These are phyloP conservation scores for Peromyscus leucopus DNA, from an alignment of 2,113 vertebrate species.

Conservation along the genomic window DNA sequence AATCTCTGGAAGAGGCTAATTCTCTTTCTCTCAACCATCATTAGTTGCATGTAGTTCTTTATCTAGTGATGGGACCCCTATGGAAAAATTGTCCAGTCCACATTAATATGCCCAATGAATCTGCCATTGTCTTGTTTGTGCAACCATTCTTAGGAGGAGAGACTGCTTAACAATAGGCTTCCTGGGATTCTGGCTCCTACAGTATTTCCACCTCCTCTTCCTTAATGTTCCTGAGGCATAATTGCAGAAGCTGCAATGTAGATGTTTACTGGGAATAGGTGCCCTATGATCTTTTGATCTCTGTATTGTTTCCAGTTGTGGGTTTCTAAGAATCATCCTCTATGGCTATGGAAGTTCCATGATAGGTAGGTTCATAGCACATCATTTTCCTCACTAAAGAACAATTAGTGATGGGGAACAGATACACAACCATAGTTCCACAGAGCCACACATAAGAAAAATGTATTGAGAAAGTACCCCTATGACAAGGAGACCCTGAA, in stretches of 20 bases:
- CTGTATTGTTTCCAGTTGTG: neutral
- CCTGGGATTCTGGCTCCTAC: neutral
- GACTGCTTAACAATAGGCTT: neutral
- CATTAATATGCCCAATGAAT: neutral
- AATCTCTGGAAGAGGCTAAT: neutral
- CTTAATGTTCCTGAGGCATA: neutral
- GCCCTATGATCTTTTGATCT: neutral
- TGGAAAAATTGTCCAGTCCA: neutral
- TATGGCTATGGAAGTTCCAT: neutral
- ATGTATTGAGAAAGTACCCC: neutral
- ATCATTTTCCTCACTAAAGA: neutral
- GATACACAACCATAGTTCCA: rapidly evolving
- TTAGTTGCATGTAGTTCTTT: neutral
- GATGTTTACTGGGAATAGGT: neutral
- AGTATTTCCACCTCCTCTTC: neutral
- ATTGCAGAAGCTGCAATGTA: neutral
- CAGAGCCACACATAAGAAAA: neutral
- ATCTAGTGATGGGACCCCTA: neutral
- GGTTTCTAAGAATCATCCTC: neutral
- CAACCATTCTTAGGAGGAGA: neutral
- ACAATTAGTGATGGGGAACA: too few species aligned
- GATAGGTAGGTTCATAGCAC: neutral
- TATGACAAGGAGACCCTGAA: neutral
- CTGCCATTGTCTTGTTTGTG: too few species aligned
- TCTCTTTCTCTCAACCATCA: neutral